Percentiles rank a stretch among this genome's conserved stretches.
Conservation (phyloP, 2,888 invertebrate genomes). For the Halocaridina rubra region DNA sequence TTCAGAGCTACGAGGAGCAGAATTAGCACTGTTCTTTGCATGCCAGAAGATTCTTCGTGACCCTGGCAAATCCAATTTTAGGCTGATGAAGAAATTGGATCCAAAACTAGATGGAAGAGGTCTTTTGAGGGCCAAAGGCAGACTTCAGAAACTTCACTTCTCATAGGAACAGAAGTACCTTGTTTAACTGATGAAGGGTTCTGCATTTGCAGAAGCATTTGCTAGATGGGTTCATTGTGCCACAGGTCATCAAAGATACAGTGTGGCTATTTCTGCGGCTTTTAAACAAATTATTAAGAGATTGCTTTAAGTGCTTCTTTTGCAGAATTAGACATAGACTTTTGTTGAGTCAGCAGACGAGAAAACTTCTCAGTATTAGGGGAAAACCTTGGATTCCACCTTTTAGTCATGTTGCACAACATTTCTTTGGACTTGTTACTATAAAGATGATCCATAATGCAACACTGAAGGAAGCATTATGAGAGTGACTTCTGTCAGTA, state of each 20-base stretch:
- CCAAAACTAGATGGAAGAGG: neutral
- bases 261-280: neutral
- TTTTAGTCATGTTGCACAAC: too few relatives aligned
- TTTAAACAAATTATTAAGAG: neutral
- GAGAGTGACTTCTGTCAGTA: too few relatives aligned
- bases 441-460: too few relatives aligned
- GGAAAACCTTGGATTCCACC: too few relatives aligned
- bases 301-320: neutral
- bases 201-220: too few relatives aligned
- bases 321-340: neutral
- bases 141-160: neutral
- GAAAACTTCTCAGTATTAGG: too few relatives aligned
- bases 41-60: too few relatives aligned
- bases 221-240: too few relatives aligned
- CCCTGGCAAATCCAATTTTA: neutral
- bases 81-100: neutral
- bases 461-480: too few relatives aligned
- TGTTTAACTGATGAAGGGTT: neutral
- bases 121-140: neutral
- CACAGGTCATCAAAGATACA: neutral
- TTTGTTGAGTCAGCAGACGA: too few relatives aligned
- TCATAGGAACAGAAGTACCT: neutral
- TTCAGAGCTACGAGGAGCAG: too few relatives aligned
- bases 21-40: neutral
- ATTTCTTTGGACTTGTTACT: too few relatives aligned